Evolutionary conservation across 2,888 invertebrate species (phyloP), one percentile per base, ranked within the genome.

Genomic region (Podotricha telesiphe): DNA sequence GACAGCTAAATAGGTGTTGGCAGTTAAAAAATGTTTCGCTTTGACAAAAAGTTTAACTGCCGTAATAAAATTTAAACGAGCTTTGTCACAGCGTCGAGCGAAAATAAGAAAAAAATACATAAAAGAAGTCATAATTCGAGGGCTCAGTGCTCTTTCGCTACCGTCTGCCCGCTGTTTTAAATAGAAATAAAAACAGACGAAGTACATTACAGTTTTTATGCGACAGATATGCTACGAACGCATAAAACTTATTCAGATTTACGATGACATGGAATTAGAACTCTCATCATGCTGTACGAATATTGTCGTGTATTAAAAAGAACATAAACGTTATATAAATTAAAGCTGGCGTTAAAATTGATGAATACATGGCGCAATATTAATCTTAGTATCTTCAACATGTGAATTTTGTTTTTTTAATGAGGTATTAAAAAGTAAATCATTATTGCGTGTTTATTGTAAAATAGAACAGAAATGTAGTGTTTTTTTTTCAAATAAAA

Each of bases 21-120:
- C 78, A 75, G 82, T 77, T 80, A 83, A 86, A 79, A 83, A 85
- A 79, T 80, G 79, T 82, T 80, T 74, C 77, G 83, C 91, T 92
- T 91, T 92, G 91, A 91, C 92, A 91, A 91, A 91, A 92, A 91
- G 82, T 90, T n/a, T 90, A 84, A 90, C 86, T 81, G 81, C 75
- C 79, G 80, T 89, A 88, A 90, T 88, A 86, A 82, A 85, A 78
- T 74, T 74, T 76, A 82, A 86, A 89, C 86, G 88, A 86, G 82
- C 86, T 76, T 67, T 91, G 91, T 91, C 91, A 89, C 90, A 89
- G 83, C 77, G 80, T 82, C 34, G 84, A 83, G 80, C 81, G 84
- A 88, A 89, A 86, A 88, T 85, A 86, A 53, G 34, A 86, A 86
- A 83, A 72, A 59, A 59, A 59, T 34, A 53, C 58, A 67, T 20